Base-by-base conservation (phyloP, 2,113 vertebrate species). In the Tetraodon nigroviridis region DNA sequence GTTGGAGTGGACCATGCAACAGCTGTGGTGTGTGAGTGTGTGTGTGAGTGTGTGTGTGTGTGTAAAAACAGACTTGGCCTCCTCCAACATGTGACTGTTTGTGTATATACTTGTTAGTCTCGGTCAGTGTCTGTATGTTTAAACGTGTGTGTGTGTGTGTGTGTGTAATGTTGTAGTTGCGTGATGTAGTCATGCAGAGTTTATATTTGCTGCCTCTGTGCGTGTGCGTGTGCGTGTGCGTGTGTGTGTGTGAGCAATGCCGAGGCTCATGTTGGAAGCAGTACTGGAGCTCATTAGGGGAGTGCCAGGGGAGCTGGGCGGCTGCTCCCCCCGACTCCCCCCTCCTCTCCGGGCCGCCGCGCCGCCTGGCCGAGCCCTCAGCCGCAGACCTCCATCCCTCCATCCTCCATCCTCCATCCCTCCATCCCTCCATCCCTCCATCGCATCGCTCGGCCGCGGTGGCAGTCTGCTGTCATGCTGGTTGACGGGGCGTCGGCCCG, bases 221-320 rank as follows among this genome's bases (percentile, higher is more conserved):
- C 3, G 51, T 41, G 10, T 54, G 49, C 55, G 51, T 49, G 50
- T 49, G 54, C 54, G 44, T 27, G n/a, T 61, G 51, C 55, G 55
- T 55, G 51, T 48, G 21, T 55, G 45, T 51, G 52, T 65, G 58
- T 53, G 19, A 49, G 29, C n/a, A 16, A 20, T 12, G 17, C 47
- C 8, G 10, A 18, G 47, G 44, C 55, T 58, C 40, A 74, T 75
- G 69, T 83, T 69, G 70, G 77, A 75, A 75, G 80, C 79, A 60
- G 77, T 58, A 61, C 79, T 77, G 66, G 78, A 78, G 80, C 85
- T 88, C 85, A 88, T 87, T 88, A 87, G 80, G 61, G 67, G 64
- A 41, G 71, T 55, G 61, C 77, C 84, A 74, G 65, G 86, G 86
- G 82, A 84, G 55, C 48, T 18, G 12, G 54, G 67, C 69, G 42